Conservation (phyloP, 2,888 invertebrate genomes). For the Agrotis ipsilon region DNA sequence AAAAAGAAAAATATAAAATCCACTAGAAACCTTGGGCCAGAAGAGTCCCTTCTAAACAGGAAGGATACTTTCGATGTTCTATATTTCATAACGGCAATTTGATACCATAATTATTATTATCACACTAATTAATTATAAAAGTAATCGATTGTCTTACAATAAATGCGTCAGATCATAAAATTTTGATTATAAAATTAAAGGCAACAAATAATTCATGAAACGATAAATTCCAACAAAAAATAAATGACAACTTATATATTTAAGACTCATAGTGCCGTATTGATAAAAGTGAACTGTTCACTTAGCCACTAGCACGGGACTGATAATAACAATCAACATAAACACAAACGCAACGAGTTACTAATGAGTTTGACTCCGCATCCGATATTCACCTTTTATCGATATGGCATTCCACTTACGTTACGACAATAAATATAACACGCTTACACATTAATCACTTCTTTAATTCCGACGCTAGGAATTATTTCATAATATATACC, state of each 20-base stretch:
- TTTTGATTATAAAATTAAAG: slow-evolving; percentile 90
- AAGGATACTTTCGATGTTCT: slow-evolving; percentile 92
- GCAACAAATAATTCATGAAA: slow-evolving; percentile 90
- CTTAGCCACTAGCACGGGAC: slow-evolving; percentile 78
- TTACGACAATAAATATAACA: slow-evolving; percentile 91
- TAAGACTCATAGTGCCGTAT: slow-evolving; percentile 90
- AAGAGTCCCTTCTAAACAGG: slow-evolving; percentile 91
- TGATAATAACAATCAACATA: slow-evolving; percentile 83
- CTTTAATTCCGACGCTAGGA: slow-evolving; percentile 91
- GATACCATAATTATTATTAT: slow-evolving; percentile 90
- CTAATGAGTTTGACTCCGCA: slow-evolving; percentile 90
- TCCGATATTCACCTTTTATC: slow-evolving; percentile 91
- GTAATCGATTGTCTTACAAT: slow-evolving; percentile 91
- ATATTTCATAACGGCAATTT: slow-evolving; percentile 90
- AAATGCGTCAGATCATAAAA: slow-evolving; percentile 92
- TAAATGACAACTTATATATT: slow-evolving; percentile 88
- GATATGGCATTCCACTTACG: slow-evolving; percentile 91
- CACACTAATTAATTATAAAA: slow-evolving; percentile 91
- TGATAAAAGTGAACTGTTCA: slow-evolving; percentile 89
- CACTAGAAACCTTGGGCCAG: slow-evolving; percentile 91
- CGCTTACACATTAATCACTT: slow-evolving; percentile 91
- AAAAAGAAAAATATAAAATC: slow-evolving; percentile 91
- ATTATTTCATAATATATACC: slow-evolving; percentile 91
- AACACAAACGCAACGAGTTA: slow-evolving; percentile 86
- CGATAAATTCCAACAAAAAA: slow-evolving; percentile 90